A percentile compares a stretch with the other conserved stretches of the same genome.
Evolutionary conservation across 2,797 vertebrate genomes (phyloP).

Genomic region (Streptopelia turtur): DNA sequence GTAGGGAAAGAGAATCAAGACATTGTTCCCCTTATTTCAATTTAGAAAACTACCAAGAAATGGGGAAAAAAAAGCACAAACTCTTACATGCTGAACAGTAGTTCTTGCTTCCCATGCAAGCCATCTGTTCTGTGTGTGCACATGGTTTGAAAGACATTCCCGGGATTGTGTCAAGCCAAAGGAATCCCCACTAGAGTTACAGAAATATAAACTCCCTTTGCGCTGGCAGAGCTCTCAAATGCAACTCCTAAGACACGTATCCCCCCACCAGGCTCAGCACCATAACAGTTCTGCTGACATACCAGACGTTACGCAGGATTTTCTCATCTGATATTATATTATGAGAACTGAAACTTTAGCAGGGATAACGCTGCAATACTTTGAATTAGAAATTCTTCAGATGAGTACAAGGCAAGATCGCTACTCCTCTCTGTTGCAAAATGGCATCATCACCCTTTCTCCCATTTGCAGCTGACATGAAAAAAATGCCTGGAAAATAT

Average conservation of each 20-base stretch:
- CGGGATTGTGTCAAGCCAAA: slow-evolving; percentile 66
- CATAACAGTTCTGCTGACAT: slow-evolving; percentile 23
- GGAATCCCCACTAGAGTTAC: slow-evolving; percentile 66
- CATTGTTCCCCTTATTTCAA: slow-evolving; percentile 21
- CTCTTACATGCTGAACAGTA: neutral
- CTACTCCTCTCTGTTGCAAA: neutral
- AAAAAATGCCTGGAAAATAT: slow-evolving; percentile 61
- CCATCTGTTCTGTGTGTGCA: slow-evolving; percentile 51
- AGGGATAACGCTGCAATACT: slow-evolving; percentile 8
- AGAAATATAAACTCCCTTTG: slow-evolving; percentile 54
- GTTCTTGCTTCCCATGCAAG: slow-evolving; percentile 66
- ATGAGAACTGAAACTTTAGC: slow-evolving; percentile 58
- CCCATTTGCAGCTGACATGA: slow-evolving; percentile 29
- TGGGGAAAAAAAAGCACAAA: neutral
- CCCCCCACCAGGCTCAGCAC: neutral
- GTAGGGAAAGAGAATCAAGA: neutral
- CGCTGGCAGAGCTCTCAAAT: slow-evolving; percentile 12
- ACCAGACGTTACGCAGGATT: slow-evolving; percentile 9
- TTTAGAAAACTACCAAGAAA: slow-evolving; percentile 31
- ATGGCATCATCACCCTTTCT: slow-evolving; percentile 12
- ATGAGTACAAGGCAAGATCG: neutral
- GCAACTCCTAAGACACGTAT: neutral
- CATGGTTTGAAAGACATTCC: slow-evolving; percentile 65
- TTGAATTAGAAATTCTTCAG: slow-evolving; percentile 26
- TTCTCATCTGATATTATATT: slow-evolving; percentile 40